Evolutionary conservation across 2,888 invertebrate species (phyloP).

Genomic region (Leucania comma): DNA sequence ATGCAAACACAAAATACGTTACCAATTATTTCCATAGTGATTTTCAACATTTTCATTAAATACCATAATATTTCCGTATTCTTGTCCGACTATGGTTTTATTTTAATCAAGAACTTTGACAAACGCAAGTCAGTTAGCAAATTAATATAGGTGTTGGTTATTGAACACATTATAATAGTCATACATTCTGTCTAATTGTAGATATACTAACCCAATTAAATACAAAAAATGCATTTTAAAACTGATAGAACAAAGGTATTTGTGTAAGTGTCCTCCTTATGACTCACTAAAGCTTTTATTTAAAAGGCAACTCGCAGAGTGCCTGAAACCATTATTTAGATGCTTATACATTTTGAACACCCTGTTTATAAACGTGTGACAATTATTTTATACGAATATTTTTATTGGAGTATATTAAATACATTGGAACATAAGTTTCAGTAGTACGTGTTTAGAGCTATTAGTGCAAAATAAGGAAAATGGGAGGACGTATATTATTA

Average conservation of each 20-base stretch:
- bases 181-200: constrained; percentile 70
- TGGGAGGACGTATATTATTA: constrained; percentile 39
- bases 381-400: constrained; percentile 36
- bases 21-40: background rate
- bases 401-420: constrained; percentile 9
- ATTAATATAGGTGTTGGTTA: background rate
- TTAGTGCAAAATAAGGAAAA: constrained; percentile 9
- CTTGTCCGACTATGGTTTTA: background rate
- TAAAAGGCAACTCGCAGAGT: constrained; percentile 71
- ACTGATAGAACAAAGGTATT: constrained; percentile 68
- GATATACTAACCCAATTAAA: constrained; percentile 73
- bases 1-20: background rate
- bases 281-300: constrained; percentile 80
- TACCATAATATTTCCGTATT: background rate
- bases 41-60: constrained; percentile 2
- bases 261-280: constrained; percentile 69
- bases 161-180: constrained; percentile 1
- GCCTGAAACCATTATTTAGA: constrained; percentile 54
- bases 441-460: constrained; percentile 6
- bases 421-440: constrained; percentile 17
- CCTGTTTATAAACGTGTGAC: constrained; percentile 66
- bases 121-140: background rate
- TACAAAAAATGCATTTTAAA: constrained; percentile 57
- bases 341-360: constrained; percentile 64
- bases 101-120: background rate